phyloP scores from a whole-genome alignment of 1,140 invertebrate genomes.

The Ceratosolen solmsi region DNA sequence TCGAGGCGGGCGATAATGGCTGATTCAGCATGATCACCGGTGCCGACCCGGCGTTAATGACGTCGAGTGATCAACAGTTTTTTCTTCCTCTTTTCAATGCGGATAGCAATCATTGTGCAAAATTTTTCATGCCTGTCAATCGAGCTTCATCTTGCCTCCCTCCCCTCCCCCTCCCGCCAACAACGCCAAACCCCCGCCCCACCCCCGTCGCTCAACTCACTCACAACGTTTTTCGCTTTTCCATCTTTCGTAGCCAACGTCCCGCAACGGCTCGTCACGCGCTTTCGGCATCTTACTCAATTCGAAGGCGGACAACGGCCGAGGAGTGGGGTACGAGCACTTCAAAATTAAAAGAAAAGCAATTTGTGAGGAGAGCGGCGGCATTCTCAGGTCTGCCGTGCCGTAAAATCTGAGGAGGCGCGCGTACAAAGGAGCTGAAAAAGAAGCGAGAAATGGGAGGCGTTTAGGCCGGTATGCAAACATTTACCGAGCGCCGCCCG shows the following conservation, averaged over 20 bases:
- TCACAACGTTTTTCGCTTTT: neutral
- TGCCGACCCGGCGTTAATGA: constrained; percentile 61
- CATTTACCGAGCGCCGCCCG: neutral
- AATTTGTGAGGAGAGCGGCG: constrained; percentile 18
- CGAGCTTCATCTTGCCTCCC: constrained; percentile 50
- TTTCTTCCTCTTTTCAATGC: constrained; percentile 48
- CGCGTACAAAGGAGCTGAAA: constrained; percentile 16
- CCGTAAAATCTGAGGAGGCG: neutral
- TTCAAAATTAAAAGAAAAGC: constrained; percentile 31
- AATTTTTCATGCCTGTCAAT: constrained; percentile 70
- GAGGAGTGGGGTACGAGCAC: too few species aligned
- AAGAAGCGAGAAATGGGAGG: constrained; percentile 11
- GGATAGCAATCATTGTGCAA: constrained; percentile 61
- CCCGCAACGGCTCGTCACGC: neutral
- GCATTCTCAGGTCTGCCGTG: neutral
- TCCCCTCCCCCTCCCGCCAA: constrained; percentile 33
- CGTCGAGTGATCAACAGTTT: constrained; percentile 65
- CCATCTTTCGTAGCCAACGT: constrained; percentile 8
- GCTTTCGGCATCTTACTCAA: neutral
- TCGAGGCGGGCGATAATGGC: constrained; percentile 40
- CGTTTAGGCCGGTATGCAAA: constrained; percentile 31
- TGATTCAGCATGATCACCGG: constrained; percentile 56
- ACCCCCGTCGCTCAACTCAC: neutral
- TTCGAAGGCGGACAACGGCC: neutral
- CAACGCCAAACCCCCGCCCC: constrained; percentile 47